These are phyloP conservation scores for Atlantisia rogersi DNA, from an alignment of 2,113 vertebrate genomes.

Conservation along the genomic window DNA sequence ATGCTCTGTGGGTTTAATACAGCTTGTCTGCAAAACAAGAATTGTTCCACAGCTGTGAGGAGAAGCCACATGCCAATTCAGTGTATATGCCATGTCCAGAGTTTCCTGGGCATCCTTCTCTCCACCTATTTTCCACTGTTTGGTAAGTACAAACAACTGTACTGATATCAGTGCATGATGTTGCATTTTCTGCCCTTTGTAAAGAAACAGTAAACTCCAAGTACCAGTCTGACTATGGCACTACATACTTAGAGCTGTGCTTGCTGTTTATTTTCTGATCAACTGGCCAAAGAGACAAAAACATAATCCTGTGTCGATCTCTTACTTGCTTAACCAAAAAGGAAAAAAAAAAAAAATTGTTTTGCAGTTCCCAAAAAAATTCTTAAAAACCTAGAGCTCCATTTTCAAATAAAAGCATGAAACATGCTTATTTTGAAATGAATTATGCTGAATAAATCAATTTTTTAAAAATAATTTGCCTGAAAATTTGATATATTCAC, in stretches of 20 bases:
- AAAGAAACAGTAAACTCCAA: background rate
- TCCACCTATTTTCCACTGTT: background rate
- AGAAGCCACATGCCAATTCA: background rate
- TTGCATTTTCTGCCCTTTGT: background rate
- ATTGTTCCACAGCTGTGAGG: background rate
- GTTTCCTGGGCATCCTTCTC: background rate
- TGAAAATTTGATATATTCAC: conserved; percentile 1
- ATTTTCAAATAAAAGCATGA: conserved; percentile 10
- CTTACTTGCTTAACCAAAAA: background rate
- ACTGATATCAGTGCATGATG: background rate
- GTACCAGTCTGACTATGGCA: background rate
- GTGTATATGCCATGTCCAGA: background rate
- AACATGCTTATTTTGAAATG: background rate
- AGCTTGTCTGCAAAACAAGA: background rate
- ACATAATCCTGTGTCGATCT: background rate
- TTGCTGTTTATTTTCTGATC: background rate
- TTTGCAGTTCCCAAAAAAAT: background rate
- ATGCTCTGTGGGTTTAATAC: background rate
- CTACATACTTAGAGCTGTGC: background rate
- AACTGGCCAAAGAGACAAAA: background rate
- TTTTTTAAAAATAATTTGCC: background rate
- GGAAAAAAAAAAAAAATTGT: background rate
- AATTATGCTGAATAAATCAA: background rate
- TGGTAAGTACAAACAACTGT: background rate
- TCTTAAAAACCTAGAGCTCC: background rate